Percentiles rank a stretch among this genome's conserved stretches.
phyloP scores from a whole-genome alignment of 1,140 invertebrate genomes.

The Drosophila gunungcola region DNA sequence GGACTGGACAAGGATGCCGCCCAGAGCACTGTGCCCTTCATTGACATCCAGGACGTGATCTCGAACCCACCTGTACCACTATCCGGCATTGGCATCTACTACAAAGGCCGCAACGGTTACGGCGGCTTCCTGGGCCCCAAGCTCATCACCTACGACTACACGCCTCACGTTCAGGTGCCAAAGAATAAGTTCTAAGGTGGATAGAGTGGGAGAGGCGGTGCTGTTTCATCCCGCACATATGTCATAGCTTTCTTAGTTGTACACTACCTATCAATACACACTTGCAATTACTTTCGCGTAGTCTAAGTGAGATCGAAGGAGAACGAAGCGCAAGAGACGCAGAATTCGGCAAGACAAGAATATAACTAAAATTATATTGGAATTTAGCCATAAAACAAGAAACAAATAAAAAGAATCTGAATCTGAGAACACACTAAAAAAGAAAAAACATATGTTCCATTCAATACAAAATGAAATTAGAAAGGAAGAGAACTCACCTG shows the following conservation, averaged over 20 bases:
- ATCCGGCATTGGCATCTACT: conserved; percentile 90
- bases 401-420: conserved; percentile 32
- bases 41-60: conserved; percentile 91
- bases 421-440: conserved; percentile 16
- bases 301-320: conserved; percentile 7
- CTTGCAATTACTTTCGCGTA: conserved; percentile 18
- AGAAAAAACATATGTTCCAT: neutral
- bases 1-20: conserved; percentile 92
- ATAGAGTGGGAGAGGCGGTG: neutral
- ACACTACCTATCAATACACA: conserved; percentile 37
- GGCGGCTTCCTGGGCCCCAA: conserved; percentile 93
- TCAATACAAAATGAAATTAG: neutral
- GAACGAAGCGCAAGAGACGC: conserved; percentile 11
- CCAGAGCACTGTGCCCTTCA: conserved; percentile 93
- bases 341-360: conserved; percentile 28
- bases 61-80: conserved; percentile 87
- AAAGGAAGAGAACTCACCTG: conserved; percentile 88
- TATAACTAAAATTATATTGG: conserved; percentile 34
- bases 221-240: conserved; percentile 30
- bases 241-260: conserved; percentile 69
- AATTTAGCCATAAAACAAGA: conserved; percentile 35
- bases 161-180: conserved; percentile 86
- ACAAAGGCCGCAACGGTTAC: conserved; percentile 89
- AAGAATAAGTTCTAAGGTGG: conserved; percentile 50
- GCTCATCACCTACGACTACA: conserved; percentile 91